Evolutionary conservation across 1,140 invertebrate genomes (phyloP).

Genomic region (Drosophila setifemur): DNA sequence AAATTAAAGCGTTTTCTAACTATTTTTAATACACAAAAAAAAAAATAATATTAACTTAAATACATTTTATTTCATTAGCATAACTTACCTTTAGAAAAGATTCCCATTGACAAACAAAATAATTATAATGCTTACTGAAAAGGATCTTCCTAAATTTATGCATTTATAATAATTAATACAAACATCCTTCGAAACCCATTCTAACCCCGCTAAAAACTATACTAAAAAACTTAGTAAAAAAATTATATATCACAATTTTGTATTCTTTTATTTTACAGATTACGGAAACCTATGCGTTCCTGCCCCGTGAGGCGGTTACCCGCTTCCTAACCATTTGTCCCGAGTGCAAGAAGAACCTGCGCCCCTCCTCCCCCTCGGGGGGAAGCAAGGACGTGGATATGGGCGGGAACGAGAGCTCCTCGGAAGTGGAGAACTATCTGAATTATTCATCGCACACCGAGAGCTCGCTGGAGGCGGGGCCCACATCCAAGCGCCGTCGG

Average conservation of each 20-base stretch:
- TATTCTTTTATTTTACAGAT: slow-evolving; percentile 86
- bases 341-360: slow-evolving; percentile 95
- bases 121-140: too few relatives aligned
- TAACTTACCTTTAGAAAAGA: too few relatives aligned
- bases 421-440: slow-evolving; percentile 72
- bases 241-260: neutral
- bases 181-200: too few relatives aligned
- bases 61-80: too few relatives aligned
- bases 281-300: slow-evolving; percentile 96
- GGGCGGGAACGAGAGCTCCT: slow-evolving; percentile 76
- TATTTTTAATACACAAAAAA: too few relatives aligned
- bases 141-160: neutral
- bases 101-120: too few relatives aligned
- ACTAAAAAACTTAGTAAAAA: too few relatives aligned
- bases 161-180: neutral
- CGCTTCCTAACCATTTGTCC: slow-evolving; percentile 95
- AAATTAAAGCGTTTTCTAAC: too few relatives aligned
- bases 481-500: slow-evolving; percentile 63
- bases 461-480: slow-evolving; percentile 74
- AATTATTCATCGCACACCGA: slow-evolving; percentile 80
- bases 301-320: slow-evolving; percentile 97
- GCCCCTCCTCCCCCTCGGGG: slow-evolving; percentile 86
- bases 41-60: too few relatives aligned
- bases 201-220: too few relatives aligned
- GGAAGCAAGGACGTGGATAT: slow-evolving; percentile 51